Percentiles rank a stretch among this genome's conserved stretches.
These are phyloP conservation scores for Ptilorrhoa leucosticta DNA, from an alignment of 2,113 vertebrate species.

Conservation along the genomic window DNA sequence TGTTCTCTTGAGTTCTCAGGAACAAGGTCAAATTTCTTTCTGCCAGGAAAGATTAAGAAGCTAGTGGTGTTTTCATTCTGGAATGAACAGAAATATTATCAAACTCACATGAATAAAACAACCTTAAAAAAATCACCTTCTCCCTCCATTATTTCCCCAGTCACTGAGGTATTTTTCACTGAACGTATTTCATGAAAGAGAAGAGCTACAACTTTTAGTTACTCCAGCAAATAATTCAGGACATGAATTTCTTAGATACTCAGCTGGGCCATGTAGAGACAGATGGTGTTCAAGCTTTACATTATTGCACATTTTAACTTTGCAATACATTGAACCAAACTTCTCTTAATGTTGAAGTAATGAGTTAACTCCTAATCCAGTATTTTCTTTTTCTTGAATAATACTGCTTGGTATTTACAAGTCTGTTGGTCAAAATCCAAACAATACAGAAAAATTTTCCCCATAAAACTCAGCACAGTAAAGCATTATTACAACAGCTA, in stretches of 20 bases:
- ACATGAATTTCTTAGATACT: not conserved
- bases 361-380: not conserved
- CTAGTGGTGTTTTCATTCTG: not conserved
- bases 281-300: not conserved
- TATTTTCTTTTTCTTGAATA: not conserved
- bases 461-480: not conserved
- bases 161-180: not conserved
- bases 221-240: not conserved
- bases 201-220: not conserved
- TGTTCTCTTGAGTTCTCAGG: not conserved
- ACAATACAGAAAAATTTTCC: not conserved
- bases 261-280: not conserved
- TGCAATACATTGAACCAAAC: not conserved
- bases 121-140: not conserved
- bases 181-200: not conserved
- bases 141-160: not conserved
- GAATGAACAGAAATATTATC: not conserved
- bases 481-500: not conserved
- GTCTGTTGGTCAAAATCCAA: not conserved
- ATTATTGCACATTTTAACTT: not conserved
- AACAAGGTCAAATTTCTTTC: not conserved
- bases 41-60: not conserved
- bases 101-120: not conserved
- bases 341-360: not conserved
- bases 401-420: not conserved